Evolutionary conservation across 1,140 invertebrate genomes (phyloP), one percentile per base, ranked within the genome.

Genomic region (Oryctes rhinoceros): DNA sequence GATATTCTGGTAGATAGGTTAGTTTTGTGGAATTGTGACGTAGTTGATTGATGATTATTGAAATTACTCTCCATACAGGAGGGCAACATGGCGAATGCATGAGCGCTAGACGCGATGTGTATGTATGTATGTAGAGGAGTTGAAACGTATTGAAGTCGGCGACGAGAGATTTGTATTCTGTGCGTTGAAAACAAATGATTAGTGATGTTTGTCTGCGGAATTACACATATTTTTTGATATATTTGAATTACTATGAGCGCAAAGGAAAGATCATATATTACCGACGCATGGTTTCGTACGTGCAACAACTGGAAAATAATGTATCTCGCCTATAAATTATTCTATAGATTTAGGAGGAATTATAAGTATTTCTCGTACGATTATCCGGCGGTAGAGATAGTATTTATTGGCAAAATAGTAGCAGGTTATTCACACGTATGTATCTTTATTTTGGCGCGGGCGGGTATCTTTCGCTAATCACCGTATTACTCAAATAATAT

Each of bases 41-140:
- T 79, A 81, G 75, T 79, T 24, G 65, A 77, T 80, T 67, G 75
- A 80, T 78, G 67, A 59, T n/a, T 71, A 71, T 80, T 76, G 74
- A 48, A 53, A 15, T 44, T 76, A 76, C 35, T 76, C 75, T 76
- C 75, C 47, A 47, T 49, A 76, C 75, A 59, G 37, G 39, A 44
- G 39, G 9, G 79, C 76, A 82, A 81, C 62, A 80, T 81, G 80
- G 76, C 82, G 81, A 71, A 79, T 83, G 82, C 80, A 83, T 83
- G 82, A 79, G 44, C 1, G 39, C 6, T 13, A 37, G 1, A 6
- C 67, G 75, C 37, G 13, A 71, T 30, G n/a, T n/a, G n/a, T n/a
- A n/a, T n/a, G n/a, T n/a, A n/a, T n/a, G 24, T 44, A 44, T 44
- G 24, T 71, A 10, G 11, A 71, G 65, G 65, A 71, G 35, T 71